phyloP scores from a whole-genome alignment of 2,888 invertebrate species.

The Lasioglossum zephyrum region DNA sequence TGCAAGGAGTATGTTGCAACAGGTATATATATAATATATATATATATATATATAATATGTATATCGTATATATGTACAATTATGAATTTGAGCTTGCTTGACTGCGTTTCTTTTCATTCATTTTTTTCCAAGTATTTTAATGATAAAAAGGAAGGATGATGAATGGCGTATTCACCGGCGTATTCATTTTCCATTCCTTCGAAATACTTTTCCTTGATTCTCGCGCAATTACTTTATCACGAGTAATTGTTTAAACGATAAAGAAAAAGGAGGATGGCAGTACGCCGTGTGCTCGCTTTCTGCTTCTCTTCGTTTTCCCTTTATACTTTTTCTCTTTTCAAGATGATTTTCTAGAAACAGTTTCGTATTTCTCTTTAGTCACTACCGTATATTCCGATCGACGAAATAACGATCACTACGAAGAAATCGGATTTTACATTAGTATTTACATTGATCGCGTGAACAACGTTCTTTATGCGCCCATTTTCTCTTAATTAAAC shows the following conservation, averaged over 20 bases:
- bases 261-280: conserved; percentile 53
- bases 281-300: conserved; percentile 38
- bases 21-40: conserved; percentile 74
- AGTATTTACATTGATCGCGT: conserved; percentile 75
- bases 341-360: conserved; percentile 16
- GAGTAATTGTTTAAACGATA: conserved; percentile 59
- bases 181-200: conserved; percentile 57
- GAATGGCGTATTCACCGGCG: conserved; percentile 70
- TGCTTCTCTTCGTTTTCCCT: conserved; percentile 38
- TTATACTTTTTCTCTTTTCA: conserved; percentile 23
- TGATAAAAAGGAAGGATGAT: conserved; percentile 80
- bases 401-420: conserved; percentile 70
- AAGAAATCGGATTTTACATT: conserved; percentile 78
- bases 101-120: conserved; percentile 71
- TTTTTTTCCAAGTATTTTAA: conserved; percentile 73
- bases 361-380: conserved; percentile 39
- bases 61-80: conserved; percentile 84
- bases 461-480: conserved; percentile 35
- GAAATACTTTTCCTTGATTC: conserved; percentile 44
- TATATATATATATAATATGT: conserved; percentile 73
- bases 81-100: conserved; percentile 83
- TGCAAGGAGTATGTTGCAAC: conserved; percentile 80
- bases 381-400: conserved; percentile 62
- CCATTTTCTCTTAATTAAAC: not conserved
- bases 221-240: conserved; percentile 62